Conservation (phyloP, 53 echinoderm and acorn worm species). For the Luidia sarsii region DNA sequence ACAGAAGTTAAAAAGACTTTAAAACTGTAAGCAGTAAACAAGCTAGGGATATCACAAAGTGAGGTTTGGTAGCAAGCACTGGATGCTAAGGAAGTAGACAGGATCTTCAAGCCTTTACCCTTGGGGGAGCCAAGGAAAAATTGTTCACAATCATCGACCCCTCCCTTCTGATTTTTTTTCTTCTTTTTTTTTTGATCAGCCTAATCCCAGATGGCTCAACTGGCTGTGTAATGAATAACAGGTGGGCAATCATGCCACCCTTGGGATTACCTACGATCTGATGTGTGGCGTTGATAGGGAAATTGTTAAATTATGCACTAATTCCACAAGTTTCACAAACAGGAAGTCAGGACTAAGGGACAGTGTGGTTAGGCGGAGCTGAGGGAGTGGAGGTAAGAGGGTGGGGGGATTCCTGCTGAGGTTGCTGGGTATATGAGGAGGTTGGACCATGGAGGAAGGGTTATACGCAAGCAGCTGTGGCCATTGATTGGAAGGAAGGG, state of each 20-base stretch:
- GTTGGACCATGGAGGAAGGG: too few species aligned
- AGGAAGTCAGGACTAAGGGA: constrained; percentile 28
- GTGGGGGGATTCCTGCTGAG: neutral
- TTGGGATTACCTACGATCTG: constrained; percentile 18
- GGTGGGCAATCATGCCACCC: constrained; percentile 18
- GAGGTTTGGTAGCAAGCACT: too few species aligned
- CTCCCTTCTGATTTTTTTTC: neutral
- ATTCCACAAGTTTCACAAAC: constrained; percentile 48
- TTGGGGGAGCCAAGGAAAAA: neutral
- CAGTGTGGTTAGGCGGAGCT: neutral
- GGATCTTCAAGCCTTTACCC: neutral
- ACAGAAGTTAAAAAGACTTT: neutral
- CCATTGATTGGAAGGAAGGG: constrained; percentile 2
- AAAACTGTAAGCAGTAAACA: neutral
- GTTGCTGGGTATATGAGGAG: too few species aligned
- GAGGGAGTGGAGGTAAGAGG: neutral
- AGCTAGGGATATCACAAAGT: constrained; percentile 9
- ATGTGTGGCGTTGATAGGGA: constrained; percentile 50
- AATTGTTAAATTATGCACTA: constrained; percentile 55
- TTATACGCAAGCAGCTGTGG: too few species aligned
- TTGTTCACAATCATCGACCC: neutral
- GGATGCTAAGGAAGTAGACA: neutral
- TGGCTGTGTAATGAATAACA: constrained; percentile 43
- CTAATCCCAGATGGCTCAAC: constrained; percentile 31
- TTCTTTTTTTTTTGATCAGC: constrained; percentile 25